These are phyloP conservation scores for Drosophila littoralis DNA, from an alignment of 1,140 invertebrate genomes.

Conservation along the genomic window DNA sequence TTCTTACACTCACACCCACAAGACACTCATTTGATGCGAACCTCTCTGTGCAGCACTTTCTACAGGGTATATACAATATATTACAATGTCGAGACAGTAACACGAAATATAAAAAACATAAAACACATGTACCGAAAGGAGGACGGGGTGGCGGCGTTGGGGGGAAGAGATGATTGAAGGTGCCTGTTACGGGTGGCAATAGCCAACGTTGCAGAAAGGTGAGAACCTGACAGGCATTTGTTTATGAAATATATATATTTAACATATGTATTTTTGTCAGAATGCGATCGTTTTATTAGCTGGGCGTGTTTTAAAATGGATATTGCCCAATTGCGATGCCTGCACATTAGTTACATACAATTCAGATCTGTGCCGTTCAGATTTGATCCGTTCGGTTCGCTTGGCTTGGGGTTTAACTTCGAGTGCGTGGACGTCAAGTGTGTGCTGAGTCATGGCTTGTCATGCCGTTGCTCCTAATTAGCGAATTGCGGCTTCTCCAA, in stretches of 20 bases:
- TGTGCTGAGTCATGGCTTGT: slow-evolving; percentile 14
- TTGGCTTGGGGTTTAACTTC: slow-evolving; percentile 3
- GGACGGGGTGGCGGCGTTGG: no score
- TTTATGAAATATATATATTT: neutral
- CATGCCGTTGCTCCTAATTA: slow-evolving; percentile 44
- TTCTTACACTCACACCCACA: no score
- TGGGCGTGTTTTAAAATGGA: neutral
- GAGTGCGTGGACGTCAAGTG: slow-evolving; percentile 4
- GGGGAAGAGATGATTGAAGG: neutral
- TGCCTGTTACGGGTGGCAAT: slow-evolving; percentile 22
- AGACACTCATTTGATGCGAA: neutral
- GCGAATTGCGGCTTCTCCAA: slow-evolving; percentile 5
- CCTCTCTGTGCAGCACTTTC: neutral
- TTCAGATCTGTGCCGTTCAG: slow-evolving; percentile 2
- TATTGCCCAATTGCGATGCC: neutral
- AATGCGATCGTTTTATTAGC: neutral
- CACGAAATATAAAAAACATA: neutral
- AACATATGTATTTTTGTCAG: neutral
- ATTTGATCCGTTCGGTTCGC: neutral
- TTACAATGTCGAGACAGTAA: neutral
- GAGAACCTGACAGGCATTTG: slow-evolving; percentile 36
- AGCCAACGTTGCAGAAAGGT: slow-evolving; percentile 52
- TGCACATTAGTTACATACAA: neutral
- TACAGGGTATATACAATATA: neutral
- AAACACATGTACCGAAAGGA: slow-evolving; percentile 5